Conservation (phyloP, 2,797 vertebrate genomes). For the Sparidentex hasta region DNA sequence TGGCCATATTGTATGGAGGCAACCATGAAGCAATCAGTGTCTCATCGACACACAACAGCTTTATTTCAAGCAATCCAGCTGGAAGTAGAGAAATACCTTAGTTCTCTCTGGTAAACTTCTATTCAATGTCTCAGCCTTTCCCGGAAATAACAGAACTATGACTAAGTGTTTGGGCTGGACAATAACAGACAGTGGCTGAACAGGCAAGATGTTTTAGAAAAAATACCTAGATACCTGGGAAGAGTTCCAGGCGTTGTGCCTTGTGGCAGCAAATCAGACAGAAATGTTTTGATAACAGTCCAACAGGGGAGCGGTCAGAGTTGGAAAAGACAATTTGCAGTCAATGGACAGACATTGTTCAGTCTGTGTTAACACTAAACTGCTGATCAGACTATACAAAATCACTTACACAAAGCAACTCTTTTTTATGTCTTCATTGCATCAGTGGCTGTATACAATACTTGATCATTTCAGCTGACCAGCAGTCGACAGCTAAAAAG, state of each 20-base stretch:
- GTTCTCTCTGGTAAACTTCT: neutral
- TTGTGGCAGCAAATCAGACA: slow-evolving; percentile 45
- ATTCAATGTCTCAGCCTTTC: neutral
- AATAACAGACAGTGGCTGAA: slow-evolving; percentile 2
- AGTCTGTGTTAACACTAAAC: neutral
- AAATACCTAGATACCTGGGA: slow-evolving; percentile 39
- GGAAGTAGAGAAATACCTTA: neutral
- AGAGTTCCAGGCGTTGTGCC: slow-evolving; percentile 29
- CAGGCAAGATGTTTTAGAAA: slow-evolving; percentile 20
- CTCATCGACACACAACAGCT: neutral
- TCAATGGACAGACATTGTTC: slow-evolving; percentile 8
- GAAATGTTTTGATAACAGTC: slow-evolving; percentile 49
- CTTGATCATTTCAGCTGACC: neutral
- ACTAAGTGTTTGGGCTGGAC: neutral
- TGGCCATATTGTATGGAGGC: neutral
- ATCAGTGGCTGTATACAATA: neutral
- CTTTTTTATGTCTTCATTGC: neutral
- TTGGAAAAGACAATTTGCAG: slow-evolving; percentile 17
- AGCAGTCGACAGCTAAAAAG: neutral
- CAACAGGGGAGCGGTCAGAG: slow-evolving; percentile 24
- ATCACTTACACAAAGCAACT: slow-evolving; percentile 3
- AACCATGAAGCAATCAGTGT: neutral
- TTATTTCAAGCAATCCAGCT: too few species aligned
- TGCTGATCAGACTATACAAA: slow-evolving; percentile 22
- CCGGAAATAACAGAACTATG: neutral